Conservation (phyloP, 2,888 invertebrate genomes). For the Metalampra italica region DNA sequence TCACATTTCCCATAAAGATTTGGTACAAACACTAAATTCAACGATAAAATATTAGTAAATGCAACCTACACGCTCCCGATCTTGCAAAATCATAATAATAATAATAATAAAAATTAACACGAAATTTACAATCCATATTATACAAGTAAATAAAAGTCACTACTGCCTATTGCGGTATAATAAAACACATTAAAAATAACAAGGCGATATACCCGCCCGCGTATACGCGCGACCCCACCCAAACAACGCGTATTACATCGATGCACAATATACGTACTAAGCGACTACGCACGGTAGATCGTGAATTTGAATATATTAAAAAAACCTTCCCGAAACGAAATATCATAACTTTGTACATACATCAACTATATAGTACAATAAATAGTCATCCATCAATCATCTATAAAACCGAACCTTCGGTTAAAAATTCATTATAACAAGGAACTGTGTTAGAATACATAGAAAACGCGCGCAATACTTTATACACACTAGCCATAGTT, state of each 20-base stretch:
- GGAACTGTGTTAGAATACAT: constrained; percentile 21
- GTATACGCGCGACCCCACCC: constrained; percentile 10
- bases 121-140: constrained; percentile 65
- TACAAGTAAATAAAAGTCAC: constrained; percentile 38
- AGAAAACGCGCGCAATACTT: constrained; percentile 6
- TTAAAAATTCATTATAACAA: constrained; percentile 11
- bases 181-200: constrained; percentile 4
- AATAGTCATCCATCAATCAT: constrained; percentile 22
- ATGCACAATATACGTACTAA: neutral
- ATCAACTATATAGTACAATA: constrained; percentile 22
- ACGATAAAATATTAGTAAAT: constrained; percentile 76
- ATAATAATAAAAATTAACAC: constrained; percentile 41
- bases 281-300: constrained; percentile 24
- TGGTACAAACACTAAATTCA: constrained; percentile 71
- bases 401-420: constrained; percentile 2
- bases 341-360: constrained; percentile 14
- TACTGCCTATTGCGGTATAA: constrained; percentile 11
- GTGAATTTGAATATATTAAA: constrained; percentile 13
- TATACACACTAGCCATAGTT: constrained; percentile 64
- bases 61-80: constrained; percentile 63
- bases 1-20: constrained; percentile 55
- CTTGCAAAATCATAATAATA: constrained; percentile 37
- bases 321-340: constrained; percentile 13
- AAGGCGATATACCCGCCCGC: neutral
- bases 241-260: constrained; percentile 16